Conservation (phyloP, 30 jellyfish, hydroid and myxozoan species). For the Cassiopea andromeda region DNA sequence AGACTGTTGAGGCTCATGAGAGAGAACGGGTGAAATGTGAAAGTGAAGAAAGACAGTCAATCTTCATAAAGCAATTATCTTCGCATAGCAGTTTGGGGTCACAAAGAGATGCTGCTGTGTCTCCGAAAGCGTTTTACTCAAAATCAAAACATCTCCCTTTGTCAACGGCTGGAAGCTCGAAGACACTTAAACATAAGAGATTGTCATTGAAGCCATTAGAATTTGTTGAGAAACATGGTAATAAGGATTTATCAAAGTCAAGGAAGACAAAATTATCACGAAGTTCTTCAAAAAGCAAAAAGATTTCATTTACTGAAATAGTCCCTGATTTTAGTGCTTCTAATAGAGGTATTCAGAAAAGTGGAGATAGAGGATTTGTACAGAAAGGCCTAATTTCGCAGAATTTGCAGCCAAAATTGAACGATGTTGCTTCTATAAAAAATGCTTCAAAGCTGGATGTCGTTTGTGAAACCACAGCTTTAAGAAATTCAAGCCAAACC, state of each 20-base stretch:
- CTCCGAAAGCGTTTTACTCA: conserved; percentile 6
- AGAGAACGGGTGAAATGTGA: not conserved
- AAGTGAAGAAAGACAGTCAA: not conserved
- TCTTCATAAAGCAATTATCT: not conserved
- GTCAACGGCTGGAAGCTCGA: not conserved
- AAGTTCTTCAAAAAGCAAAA: not conserved
- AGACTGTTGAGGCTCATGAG: not conserved
- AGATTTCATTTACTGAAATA: not conserved
- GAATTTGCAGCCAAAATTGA: not conserved
- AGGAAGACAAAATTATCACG: not conserved
- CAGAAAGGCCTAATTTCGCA: not conserved
- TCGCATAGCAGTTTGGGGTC: not conserved
- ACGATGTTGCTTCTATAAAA: not conserved
- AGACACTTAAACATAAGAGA: not conserved
- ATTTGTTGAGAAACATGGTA: not conserved
- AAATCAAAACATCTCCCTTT: conserved; percentile 9
- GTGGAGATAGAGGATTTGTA: not conserved
- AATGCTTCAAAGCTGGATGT: not conserved
- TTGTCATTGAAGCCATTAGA: conserved; percentile 8
- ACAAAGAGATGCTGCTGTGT: not conserved
- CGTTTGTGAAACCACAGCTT: not conserved
- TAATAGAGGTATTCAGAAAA: not conserved
- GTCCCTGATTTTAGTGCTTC: not conserved
- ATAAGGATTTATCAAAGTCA: not conserved
- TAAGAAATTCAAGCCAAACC: not conserved